phyloP scores from a whole-genome alignment of 2,888 invertebrate species.

The Catocala sponsa region DNA sequence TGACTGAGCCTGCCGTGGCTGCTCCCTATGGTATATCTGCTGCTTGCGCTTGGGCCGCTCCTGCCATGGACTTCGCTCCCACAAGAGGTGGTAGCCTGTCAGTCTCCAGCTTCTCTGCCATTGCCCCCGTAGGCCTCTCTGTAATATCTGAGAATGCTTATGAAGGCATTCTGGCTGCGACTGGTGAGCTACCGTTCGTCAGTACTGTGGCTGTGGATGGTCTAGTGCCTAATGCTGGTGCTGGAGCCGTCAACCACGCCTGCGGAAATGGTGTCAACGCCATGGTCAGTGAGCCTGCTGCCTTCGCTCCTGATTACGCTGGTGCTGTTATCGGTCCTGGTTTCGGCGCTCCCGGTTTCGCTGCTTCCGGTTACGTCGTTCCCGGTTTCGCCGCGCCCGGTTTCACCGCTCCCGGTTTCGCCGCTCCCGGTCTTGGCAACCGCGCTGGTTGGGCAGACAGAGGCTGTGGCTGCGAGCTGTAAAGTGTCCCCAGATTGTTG shows the following conservation, averaged over 20 bases:
- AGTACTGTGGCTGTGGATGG: constrained; percentile 38
- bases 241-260: constrained; percentile 43
- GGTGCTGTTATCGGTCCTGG: too few relatives aligned
- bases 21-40: not conserved
- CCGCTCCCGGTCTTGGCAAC: too few relatives aligned
- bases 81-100: constrained; percentile 49
- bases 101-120: constrained; percentile 57
- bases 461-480: too few relatives aligned
- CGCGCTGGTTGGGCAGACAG: too few relatives aligned
- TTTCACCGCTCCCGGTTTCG: too few relatives aligned
- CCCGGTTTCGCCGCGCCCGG: too few relatives aligned
- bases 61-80: constrained; percentile 18
- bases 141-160: constrained; percentile 60
- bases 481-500: too few relatives aligned
- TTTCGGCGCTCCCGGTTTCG: too few relatives aligned
- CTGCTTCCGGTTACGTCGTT: too few relatives aligned
- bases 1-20: constrained; percentile 7
- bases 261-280: constrained; percentile 4
- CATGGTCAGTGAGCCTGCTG: not conserved
- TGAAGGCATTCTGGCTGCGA: constrained; percentile 55
- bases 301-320: constrained; percentile 22
- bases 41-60: constrained; percentile 2
- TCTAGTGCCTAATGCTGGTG: constrained; percentile 36
- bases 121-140: constrained; percentile 58
- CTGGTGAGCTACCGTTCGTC: constrained; percentile 61